These are phyloP conservation scores for Sarcophaga peregrina DNA, from an alignment of 1,140 invertebrate species.

Conservation along the genomic window DNA sequence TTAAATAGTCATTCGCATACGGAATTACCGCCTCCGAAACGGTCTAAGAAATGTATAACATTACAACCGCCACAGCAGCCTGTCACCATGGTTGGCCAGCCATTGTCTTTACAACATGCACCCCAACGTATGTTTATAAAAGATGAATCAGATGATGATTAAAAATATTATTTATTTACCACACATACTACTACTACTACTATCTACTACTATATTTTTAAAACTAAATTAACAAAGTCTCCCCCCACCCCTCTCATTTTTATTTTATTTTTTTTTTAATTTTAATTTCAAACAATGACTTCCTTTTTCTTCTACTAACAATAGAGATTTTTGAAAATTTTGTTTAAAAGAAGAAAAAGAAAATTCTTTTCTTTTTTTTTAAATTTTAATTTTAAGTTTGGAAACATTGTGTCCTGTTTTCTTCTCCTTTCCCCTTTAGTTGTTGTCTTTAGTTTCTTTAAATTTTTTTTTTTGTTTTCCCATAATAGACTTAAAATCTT, in stretches of 20 bases:
- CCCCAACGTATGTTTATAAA: conserved; percentile 59
- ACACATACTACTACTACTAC: conserved; percentile 13
- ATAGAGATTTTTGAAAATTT: conserved; percentile 27
- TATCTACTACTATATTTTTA: not conserved
- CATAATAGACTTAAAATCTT: too few relatives aligned
- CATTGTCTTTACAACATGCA: conserved; percentile 60
- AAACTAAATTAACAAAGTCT: not conserved
- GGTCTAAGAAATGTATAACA: conserved; percentile 61
- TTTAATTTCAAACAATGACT: not conserved
- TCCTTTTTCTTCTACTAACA: not conserved
- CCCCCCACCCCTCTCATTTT: not conserved
- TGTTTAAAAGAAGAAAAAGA: not conserved
- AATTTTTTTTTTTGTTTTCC: too few relatives aligned
- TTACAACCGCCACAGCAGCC: conserved; percentile 60
- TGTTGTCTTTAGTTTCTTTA: too few relatives aligned
- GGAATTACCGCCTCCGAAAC: conserved; percentile 63
- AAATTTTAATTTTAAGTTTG: too few relatives aligned
- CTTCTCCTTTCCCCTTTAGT: not conserved
- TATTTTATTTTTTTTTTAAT: not conserved
- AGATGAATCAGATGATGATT: conserved; percentile 33
- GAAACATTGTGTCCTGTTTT: not conserved
- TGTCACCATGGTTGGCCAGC: conserved; percentile 60
- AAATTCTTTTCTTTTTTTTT: too few relatives aligned
- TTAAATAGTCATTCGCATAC: conserved; percentile 63
- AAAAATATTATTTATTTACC: conserved; percentile 22